phyloP scores from a whole-genome alignment of 2,888 invertebrate species.

The Pasiphila rectangulata region DNA sequence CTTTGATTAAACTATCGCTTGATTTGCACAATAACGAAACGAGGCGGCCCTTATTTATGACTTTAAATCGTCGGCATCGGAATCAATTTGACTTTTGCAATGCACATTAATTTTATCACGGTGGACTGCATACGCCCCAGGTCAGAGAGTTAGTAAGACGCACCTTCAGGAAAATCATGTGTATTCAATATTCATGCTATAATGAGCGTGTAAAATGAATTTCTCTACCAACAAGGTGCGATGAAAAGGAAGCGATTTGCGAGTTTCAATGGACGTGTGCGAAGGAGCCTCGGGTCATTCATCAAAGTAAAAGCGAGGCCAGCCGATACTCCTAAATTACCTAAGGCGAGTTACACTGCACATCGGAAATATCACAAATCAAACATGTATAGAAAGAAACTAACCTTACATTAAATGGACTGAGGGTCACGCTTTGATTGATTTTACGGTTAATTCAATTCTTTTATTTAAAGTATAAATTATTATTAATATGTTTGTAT shows the following conservation, averaged over 20 bases:
- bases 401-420: constrained; percentile 41
- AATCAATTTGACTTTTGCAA: too few species aligned
- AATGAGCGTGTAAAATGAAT: constrained; percentile 15
- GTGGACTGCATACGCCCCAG: neutral
- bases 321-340: constrained; percentile 67
- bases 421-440: neutral
- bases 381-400: constrained; percentile 54
- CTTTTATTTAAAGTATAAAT: too few species aligned
- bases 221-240: constrained; percentile 62
- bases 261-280: constrained; percentile 54
- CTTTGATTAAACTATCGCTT: constrained; percentile 2
- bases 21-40: neutral
- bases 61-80: too few species aligned
- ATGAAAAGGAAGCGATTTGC: constrained; percentile 70
- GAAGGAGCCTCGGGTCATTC: constrained; percentile 63
- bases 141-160: neutral
- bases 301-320: constrained; percentile 64
- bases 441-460: too few species aligned
- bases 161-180: neutral
- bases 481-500: too few species aligned
- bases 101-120: neutral
- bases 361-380: constrained; percentile 49
- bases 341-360: constrained; percentile 10
- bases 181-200: neutral
- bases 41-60: too few species aligned